Evolutionary conservation across 2,888 invertebrate species (phyloP), one percentile per base, ranked within the genome.

Genomic region (Acrocyrtus sp.): DNA sequence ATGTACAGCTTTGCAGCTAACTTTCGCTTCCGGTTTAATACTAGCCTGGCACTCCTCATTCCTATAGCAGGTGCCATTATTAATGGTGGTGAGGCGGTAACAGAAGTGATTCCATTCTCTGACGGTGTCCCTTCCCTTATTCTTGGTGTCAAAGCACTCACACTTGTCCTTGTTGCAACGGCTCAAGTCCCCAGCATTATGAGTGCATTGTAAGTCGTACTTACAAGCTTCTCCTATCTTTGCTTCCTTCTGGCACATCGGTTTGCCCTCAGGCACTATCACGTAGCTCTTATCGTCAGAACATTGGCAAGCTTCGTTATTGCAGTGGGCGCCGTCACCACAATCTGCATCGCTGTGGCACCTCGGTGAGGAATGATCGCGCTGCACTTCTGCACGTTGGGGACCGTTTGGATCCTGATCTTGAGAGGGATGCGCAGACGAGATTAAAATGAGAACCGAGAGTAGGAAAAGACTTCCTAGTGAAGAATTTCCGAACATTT

Each of bases 61-160:
- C 6, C 50, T 34, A 17, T 41, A 50, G 22, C 68, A 68, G 5
- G 15, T 10, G 6, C 34, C 50, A 6, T 61, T 41, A 21, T 54
- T 63, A 3, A 74, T n/a, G 10, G 41, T 29, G 12, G 51, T 68
- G 6, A 60, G 24, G 17, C 17, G 27, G 57, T 77, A 77, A 48
- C 77, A 77, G 4, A 26, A 41, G 21, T 54, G 51, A 1, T 17
- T 5, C 41, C 58, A 72, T 21, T 43, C 47, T 5, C 54, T 68
- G 15, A 72, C 54, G 0, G 67, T n/a, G 21, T 76, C 72, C 45
- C 67, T 57, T 24, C 73, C 76, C 3, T 50, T 29, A 17, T 39
- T 57, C 2, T 22, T 29, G 15, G 54, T 68, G 47, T 77, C 77
- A 57, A 65, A 72, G 48, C 77, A 77, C 61, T 74, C 65, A 39